A percentile compares a stretch with the other conserved stretches of the same genome.
phyloP scores from a whole-genome alignment of 2,797 vertebrate genomes.

The Lagorchestes hirsutus region DNA sequence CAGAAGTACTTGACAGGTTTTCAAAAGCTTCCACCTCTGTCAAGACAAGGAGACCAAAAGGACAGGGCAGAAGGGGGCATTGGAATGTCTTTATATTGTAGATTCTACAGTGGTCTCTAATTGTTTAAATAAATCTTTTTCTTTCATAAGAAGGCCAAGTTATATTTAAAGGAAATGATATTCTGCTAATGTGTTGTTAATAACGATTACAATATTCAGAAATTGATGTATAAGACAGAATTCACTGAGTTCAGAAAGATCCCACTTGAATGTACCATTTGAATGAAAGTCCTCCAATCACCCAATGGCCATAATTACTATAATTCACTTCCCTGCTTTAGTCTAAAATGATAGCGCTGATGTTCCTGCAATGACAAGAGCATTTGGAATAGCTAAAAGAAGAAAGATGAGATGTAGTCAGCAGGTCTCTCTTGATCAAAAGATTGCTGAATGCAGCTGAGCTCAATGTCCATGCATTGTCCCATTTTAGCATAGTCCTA shows the following conservation, averaged over 20 bases:
- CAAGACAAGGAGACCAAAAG: neutral
- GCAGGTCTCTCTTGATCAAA: slow-evolving; percentile 23
- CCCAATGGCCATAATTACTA: slow-evolving; percentile 69
- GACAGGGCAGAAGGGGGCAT: neutral
- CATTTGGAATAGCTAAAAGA: slow-evolving; percentile 51
- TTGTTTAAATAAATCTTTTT: slow-evolving; percentile 60
- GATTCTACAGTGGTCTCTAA: slow-evolving; percentile 24
- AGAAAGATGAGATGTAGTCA: neutral
- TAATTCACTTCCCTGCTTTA: slow-evolving; percentile 61
- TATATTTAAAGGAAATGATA: slow-evolving; percentile 42
- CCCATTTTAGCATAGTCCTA: slow-evolving; percentile 21
- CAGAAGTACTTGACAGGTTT: slow-evolving; percentile 14
- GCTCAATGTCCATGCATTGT: neutral
- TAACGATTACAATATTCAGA: slow-evolving; percentile 58
- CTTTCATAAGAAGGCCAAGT: slow-evolving; percentile 30
- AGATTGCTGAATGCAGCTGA: slow-evolving; percentile 55
- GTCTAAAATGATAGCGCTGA: slow-evolving; percentile 65
- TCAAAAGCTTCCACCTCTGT: slow-evolving; percentile 47
- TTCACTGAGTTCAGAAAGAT: slow-evolving; percentile 45
- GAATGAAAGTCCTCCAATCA: slow-evolving; percentile 50
- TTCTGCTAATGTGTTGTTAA: slow-evolving; percentile 59
- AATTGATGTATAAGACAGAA: slow-evolving; percentile 47
- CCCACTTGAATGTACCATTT: slow-evolving; percentile 41
- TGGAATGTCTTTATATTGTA: neutral
- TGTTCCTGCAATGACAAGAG: slow-evolving; percentile 59